These are phyloP conservation scores for Nesidiocoris tenuis DNA, from an alignment of 2,888 invertebrate genomes.

Conservation along the genomic window DNA sequence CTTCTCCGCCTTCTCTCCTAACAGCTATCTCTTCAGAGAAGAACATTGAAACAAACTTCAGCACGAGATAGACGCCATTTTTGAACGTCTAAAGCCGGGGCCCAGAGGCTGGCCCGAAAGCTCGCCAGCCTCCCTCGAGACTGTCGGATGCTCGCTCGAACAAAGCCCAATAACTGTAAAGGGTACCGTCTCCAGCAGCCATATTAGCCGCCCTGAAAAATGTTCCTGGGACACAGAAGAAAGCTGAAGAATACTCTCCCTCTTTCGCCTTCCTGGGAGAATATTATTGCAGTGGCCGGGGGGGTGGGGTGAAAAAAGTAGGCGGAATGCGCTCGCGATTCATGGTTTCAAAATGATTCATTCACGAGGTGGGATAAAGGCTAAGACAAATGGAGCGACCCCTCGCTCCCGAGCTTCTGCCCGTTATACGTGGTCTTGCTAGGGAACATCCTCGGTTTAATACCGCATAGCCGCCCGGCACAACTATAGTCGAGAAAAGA, in stretches of 20 bases:
- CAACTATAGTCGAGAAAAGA: slow-evolving; percentile 5
- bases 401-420: neutral
- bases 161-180: slow-evolving; percentile 27
- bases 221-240: slow-evolving; percentile 22
- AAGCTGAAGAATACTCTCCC: slow-evolving; percentile 7
- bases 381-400: slow-evolving; percentile 31
- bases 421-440: neutral
- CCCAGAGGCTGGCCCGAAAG: neutral
- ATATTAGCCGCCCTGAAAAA: slow-evolving; percentile 37
- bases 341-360: slow-evolving; percentile 42
- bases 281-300: no score
- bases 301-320: slow-evolving; percentile 4
- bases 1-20: no score
- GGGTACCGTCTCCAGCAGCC: neutral
- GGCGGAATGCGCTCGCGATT: slow-evolving; percentile 11
- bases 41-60: no score
- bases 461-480: neutral
- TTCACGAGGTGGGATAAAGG: slow-evolving; percentile 41
- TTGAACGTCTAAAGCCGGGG: no score
- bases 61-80: no score
- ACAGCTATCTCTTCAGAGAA: no score
- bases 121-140: neutral
- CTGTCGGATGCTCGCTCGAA: neutral
- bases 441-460: slow-evolving; percentile 6
- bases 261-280: no score